A percentile compares a stretch with the other conserved stretches of the same genome.
phyloP scores from a whole-genome alignment of 2,888 invertebrate species.

The Zhuqinia jingwanae region DNA sequence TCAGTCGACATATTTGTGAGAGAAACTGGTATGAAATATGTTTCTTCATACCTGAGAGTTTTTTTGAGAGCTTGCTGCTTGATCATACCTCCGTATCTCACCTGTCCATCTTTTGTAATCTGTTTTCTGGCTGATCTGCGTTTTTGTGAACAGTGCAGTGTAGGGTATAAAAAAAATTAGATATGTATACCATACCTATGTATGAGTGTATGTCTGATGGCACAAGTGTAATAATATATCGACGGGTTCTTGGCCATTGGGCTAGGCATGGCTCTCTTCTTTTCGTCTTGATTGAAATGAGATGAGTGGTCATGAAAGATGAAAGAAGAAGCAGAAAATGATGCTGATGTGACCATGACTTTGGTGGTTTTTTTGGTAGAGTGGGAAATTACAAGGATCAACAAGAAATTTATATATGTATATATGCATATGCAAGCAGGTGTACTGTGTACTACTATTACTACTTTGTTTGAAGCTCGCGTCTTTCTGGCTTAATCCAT shows the following conservation, averaged over 20 bases:
- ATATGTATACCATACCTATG: too few species aligned
- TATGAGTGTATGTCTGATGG: conserved; percentile 28
- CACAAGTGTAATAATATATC: conserved; percentile 61
- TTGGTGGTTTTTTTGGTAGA: conserved; percentile 39
- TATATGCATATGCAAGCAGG: conserved; percentile 4
- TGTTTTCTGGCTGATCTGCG: conserved; percentile 44
- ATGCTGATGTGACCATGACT: conserved; percentile 61
- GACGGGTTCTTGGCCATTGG: conserved; percentile 69
- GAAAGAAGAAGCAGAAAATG: conserved; percentile 22
- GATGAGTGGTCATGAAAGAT: conserved; percentile 60
- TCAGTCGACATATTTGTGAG: conserved; percentile 43
- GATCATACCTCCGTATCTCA: conserved; percentile 64
- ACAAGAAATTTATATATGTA: too few species aligned
- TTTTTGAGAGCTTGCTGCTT: not conserved
- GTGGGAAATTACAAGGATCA: conserved; percentile 42
- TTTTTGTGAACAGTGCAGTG: too few species aligned
- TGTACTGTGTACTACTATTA: not conserved
- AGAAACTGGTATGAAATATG: conserved; percentile 49
- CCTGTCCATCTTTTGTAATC: conserved; percentile 71
- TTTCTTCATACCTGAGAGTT: conserved; percentile 9
- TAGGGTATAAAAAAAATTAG: too few species aligned
- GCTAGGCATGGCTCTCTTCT: conserved; percentile 60
- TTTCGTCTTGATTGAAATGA: conserved; percentile 72
- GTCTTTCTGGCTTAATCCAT: conserved; percentile 49
- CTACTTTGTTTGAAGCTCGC: not conserved